Percentiles rank a stretch among this genome's conserved stretches.
Evolutionary conservation across 2,888 invertebrate genomes (phyloP).

Genomic region (Thecophora atra): DNA sequence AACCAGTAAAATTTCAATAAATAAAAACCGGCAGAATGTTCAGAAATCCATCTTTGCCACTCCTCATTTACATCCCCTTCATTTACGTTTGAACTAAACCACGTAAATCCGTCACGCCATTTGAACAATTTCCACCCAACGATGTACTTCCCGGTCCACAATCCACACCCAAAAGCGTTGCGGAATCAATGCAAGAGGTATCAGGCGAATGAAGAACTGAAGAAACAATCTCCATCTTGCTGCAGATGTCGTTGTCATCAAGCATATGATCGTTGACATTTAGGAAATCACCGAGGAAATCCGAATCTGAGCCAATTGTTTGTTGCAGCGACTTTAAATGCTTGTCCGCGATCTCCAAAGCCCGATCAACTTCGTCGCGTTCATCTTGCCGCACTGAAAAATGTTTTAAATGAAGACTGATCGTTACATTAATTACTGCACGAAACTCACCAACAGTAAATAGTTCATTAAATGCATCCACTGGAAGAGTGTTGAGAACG

Average conservation of each 20-base stretch:
- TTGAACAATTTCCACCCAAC: constrained; percentile 36
- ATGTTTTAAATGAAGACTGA: too few relatives aligned
- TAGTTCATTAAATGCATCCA: constrained; percentile 84
- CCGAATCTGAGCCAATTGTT: constrained; percentile 66
- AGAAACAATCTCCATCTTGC: constrained; percentile 50
- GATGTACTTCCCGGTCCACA: constrained; percentile 51
- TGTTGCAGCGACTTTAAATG: constrained; percentile 77
- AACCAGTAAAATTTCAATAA: too few relatives aligned
- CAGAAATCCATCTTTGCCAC: background rate
- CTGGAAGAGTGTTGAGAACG: constrained; percentile 80
- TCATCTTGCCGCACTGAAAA: constrained; percentile 74
- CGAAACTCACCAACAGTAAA: constrained; percentile 74
- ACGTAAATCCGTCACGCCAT: constrained; percentile 57
- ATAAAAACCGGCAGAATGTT: too few relatives aligned
- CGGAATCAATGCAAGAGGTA: constrained; percentile 60
- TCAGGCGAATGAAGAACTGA: constrained; percentile 59
- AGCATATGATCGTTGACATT: constrained; percentile 64
- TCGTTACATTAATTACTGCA: background rate
- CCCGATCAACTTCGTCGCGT: constrained; percentile 87
- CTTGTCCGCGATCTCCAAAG: constrained; percentile 80
- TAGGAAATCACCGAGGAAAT: constrained; percentile 63
- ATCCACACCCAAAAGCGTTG: constrained; percentile 51
- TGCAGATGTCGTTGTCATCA: constrained; percentile 58
- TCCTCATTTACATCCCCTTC: background rate
- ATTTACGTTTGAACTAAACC: constrained; percentile 64